Percentiles rank a stretch among this genome's conserved stretches.
These are phyloP conservation scores for Aphidius ervi DNA, from an alignment of 1,140 invertebrate species.

Conservation along the genomic window DNA sequence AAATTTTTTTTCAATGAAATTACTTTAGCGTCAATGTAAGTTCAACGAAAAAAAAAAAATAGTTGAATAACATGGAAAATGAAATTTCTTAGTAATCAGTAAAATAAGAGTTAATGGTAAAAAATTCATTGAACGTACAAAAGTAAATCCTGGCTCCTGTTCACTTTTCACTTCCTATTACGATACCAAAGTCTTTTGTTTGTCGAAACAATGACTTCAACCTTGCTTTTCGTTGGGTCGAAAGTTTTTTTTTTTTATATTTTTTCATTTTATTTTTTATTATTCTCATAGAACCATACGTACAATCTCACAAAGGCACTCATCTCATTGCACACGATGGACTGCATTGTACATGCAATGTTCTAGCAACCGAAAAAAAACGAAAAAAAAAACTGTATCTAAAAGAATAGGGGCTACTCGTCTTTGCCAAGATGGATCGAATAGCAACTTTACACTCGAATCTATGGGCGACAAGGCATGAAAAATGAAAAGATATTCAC, in stretches of 20 bases:
- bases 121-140: slow-evolving; percentile 25
- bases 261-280: neutral
- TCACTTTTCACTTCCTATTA: slow-evolving; percentile 16
- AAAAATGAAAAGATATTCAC: neutral
- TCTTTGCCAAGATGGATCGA: slow-evolving; percentile 3
- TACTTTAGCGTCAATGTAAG: slow-evolving; percentile 12
- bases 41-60: slow-evolving; percentile 1
- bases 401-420: neutral
- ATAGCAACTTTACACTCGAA: slow-evolving; percentile 10
- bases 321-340: slow-evolving; percentile 14
- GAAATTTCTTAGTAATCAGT: slow-evolving; percentile 22
- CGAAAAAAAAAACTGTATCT: neutral
- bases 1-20: slow-evolving; percentile 19
- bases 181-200: slow-evolving; percentile 18
- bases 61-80: slow-evolving; percentile 16
- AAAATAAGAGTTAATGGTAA: slow-evolving; percentile 18
- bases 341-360: slow-evolving; percentile 17
- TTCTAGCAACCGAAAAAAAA: neutral
- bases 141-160: slow-evolving; percentile 21
- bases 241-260: slow-evolving; percentile 5
- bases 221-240: slow-evolving; percentile 1
- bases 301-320: slow-evolving; percentile 3
- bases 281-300: neutral
- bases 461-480: neutral
- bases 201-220: slow-evolving; percentile 20